Percentiles rank a stretch among this genome's conserved stretches.
Conservation (phyloP, 2,113 vertebrate genomes). For the Dasyprocta punctata region DNA sequence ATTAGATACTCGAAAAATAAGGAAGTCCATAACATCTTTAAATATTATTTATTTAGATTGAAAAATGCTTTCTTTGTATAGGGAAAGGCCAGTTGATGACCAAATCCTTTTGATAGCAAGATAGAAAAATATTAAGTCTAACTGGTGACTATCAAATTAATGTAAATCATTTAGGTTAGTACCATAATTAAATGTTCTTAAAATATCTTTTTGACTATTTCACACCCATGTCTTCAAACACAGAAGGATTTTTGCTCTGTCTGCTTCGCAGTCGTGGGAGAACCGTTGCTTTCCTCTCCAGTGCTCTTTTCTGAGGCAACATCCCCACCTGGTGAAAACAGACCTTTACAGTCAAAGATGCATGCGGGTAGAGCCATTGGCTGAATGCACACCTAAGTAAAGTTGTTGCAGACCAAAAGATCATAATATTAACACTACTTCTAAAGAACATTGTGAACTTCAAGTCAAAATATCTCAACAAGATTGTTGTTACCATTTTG, state of each 20-base stretch:
- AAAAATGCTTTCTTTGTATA: neutral
- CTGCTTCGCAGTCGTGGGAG: neutral
- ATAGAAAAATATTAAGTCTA: neutral
- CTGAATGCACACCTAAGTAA: neutral
- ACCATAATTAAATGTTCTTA: neutral
- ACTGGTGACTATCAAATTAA: neutral
- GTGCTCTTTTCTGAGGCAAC: slow-evolving; percentile 37
- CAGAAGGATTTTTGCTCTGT: neutral
- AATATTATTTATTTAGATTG: neutral
- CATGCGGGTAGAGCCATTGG: neutral
- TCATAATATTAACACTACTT: neutral
- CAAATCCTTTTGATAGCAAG: slow-evolving; percentile 4
- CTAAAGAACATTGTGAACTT: slow-evolving; percentile 17
- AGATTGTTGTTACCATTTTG: neutral
- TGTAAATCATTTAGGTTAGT: neutral
- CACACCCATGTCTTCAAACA: neutral
- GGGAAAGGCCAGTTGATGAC: neutral
- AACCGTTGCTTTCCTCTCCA: neutral
- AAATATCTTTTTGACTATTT: neutral
- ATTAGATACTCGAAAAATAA: neutral
- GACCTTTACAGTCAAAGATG: slow-evolving; percentile 5
- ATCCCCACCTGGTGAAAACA: slow-evolving; percentile 61
- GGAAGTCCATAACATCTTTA: neutral
- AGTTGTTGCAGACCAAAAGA: neutral
- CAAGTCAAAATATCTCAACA: neutral